Conservation (phyloP, 1,140 invertebrate genomes). For the Drosophila aff. region DNA sequence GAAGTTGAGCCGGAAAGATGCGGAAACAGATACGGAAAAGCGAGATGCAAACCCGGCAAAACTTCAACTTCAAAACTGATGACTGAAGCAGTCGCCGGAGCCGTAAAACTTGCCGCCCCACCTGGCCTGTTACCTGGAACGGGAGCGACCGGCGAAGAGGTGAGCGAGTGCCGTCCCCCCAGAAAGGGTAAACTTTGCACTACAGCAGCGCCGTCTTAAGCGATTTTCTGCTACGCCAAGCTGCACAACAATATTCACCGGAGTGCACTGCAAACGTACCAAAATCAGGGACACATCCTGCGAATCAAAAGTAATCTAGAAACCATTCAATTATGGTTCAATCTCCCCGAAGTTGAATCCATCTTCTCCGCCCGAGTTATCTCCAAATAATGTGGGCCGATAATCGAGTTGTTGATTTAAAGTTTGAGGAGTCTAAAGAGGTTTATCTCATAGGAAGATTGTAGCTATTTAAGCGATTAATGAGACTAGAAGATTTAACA, state of each 20-base stretch:
- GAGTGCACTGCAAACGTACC: conserved; percentile 25
- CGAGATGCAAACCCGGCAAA: conserved; percentile 59
- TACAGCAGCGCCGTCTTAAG: conserved; percentile 67
- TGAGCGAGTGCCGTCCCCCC: neutral
- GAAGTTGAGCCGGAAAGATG: conserved; percentile 48
- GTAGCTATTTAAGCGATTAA: neutral
- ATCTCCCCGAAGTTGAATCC: neutral
- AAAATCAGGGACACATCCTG: conserved; percentile 2
- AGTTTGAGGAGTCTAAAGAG: neutral
- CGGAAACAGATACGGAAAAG: conserved; percentile 32
- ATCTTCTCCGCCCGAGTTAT: neutral
- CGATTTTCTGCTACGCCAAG: conserved; percentile 71
- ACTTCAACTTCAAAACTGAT: conserved; percentile 64
- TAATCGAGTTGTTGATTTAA: conserved; percentile 4
- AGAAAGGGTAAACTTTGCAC: conserved; percentile 60
- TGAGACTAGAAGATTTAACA: neutral
- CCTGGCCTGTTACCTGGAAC: conserved; percentile 10
- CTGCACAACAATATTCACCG: conserved; percentile 66
- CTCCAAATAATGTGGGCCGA: neutral
- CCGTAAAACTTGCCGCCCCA: conserved; percentile 42
- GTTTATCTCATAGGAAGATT: neutral
- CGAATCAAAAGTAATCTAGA: conserved; percentile 1
- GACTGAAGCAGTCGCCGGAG: conserved; percentile 45
- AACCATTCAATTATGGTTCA: conserved; percentile 16
- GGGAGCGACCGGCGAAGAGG: neutral